These are phyloP conservation scores for Enteromius unitaeniatus DNA, from an alignment of 2,797 vertebrate genomes.

Conservation along the genomic window DNA sequence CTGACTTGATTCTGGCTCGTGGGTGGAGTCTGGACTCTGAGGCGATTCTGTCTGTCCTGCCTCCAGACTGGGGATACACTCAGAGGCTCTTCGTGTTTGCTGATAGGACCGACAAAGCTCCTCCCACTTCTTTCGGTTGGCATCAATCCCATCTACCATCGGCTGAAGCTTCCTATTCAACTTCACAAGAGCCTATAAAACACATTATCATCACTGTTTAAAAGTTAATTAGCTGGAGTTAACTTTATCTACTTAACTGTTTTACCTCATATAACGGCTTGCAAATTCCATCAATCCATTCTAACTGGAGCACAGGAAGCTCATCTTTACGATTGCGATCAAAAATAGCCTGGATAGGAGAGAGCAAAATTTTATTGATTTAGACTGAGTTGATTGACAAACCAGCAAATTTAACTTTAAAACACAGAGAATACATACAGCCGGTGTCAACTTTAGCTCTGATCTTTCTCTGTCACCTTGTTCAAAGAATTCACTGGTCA, in stretches of 20 bases:
- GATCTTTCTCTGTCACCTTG: conserved; percentile 83
- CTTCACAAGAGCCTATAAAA: conserved; percentile 74
- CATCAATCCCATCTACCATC: conserved; percentile 79
- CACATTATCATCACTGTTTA: conserved; percentile 10
- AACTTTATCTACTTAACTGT: not conserved
- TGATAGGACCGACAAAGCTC: conserved; percentile 76
- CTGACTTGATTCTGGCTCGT: conserved; percentile 42
- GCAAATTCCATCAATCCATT: conserved; percentile 80
- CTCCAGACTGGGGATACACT: conserved; percentile 61
- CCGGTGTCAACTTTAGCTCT: conserved; percentile 82
- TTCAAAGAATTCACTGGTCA: conserved; percentile 86
- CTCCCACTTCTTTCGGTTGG: conserved; percentile 80
- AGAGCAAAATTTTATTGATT: not conserved
- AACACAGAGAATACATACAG: conserved; percentile 67
- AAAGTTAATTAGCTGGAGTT: not conserved
- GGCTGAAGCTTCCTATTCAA: conserved; percentile 82
- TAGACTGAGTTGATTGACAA: not conserved
- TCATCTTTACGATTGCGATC: conserved; percentile 86
- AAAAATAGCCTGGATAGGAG: conserved; percentile 80
- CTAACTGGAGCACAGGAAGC: conserved; percentile 78
- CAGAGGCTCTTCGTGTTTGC: conserved; percentile 61
- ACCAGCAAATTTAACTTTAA: not conserved
- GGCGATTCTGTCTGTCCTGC: conserved; percentile 25
- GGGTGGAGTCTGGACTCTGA: conserved; percentile 41
- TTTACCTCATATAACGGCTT: conserved; percentile 80